phyloP scores from a whole-genome alignment of 2,113 vertebrate genomes.

The Plecotus auritus region DNA sequence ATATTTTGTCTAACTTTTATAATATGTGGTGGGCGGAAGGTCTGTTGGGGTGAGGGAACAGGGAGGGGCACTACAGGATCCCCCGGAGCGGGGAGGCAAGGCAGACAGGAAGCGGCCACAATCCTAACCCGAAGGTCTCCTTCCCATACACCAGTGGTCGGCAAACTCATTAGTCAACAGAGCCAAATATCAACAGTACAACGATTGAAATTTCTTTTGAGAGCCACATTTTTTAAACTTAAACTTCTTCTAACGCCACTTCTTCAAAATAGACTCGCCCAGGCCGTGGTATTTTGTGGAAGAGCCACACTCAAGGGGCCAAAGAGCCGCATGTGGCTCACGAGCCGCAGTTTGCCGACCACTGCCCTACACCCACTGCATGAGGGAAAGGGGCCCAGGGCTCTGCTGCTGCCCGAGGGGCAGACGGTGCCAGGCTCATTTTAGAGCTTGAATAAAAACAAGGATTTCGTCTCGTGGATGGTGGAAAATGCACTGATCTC shows the following conservation, averaged over 20 bases:
- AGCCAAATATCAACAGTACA: too few relatives aligned
- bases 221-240: too few relatives aligned
- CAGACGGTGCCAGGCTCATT: background rate
- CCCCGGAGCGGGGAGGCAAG: background rate
- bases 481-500: background rate
- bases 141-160: background rate
- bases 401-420: background rate
- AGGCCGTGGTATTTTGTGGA: too few relatives aligned
- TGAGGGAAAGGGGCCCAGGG: background rate
- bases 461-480: background rate
- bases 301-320: too few relatives aligned
- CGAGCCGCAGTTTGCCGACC: too few relatives aligned
- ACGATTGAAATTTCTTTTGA: too few relatives aligned
- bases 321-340: too few relatives aligned
- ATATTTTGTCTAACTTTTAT: background rate
- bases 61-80: too few relatives aligned
- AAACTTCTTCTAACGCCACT: too few relatives aligned
- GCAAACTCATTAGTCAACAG: too few relatives aligned
- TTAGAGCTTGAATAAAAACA: too few relatives aligned
- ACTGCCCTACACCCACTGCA: background rate
- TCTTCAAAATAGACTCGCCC: too few relatives aligned
- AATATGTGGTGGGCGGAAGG: background rate
- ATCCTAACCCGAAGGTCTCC: background rate
- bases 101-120: background rate
- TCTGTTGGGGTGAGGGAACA: background rate